A percentile compares a stretch with the other conserved stretches of the same genome.
These are phyloP conservation scores for Pollenia labialis DNA, from an alignment of 2,888 invertebrate species.

Conservation along the genomic window DNA sequence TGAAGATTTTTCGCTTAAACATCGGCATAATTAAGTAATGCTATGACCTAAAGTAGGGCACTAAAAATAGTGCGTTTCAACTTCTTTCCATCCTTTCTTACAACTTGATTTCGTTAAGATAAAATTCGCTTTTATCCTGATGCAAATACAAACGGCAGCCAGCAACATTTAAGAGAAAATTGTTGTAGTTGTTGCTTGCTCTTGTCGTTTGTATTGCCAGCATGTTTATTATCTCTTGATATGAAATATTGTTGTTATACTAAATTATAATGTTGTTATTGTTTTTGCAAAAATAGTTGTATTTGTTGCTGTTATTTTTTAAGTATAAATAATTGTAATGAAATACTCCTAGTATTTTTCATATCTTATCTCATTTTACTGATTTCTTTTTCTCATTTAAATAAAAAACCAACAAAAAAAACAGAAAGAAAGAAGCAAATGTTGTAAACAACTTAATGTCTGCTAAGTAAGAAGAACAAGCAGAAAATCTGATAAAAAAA, in stretches of 20 bases:
- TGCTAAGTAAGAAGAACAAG: conserved; percentile 15
- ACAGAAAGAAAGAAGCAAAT: not conserved
- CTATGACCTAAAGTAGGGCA: conserved; percentile 23
- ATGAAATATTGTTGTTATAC: conserved; percentile 67
- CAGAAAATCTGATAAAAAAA: conserved; percentile 1
- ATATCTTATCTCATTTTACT: conserved; percentile 69
- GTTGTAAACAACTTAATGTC: conserved; percentile 62
- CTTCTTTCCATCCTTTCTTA: conserved; percentile 33
- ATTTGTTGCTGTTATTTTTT: conserved; percentile 53
- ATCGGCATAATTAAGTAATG: not conserved
- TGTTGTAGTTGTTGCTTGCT: conserved; percentile 39
- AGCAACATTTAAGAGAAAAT: conserved; percentile 64
- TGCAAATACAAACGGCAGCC: conserved; percentile 62
- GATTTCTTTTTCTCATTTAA: conserved; percentile 58
- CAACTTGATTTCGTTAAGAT: conserved; percentile 62
- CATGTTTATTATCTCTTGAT: conserved; percentile 69
- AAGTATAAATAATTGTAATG: conserved; percentile 69
- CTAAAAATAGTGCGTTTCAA: conserved; percentile 48
- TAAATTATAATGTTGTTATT: conserved; percentile 19
- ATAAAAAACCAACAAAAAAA: not conserved
- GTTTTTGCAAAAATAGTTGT: conserved; percentile 53
- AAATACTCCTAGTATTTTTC: conserved; percentile 64
- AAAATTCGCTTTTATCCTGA: conserved; percentile 61
- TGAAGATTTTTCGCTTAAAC: too few relatives aligned
- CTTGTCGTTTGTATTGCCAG: conserved; percentile 36